Percentiles rank a stretch among this genome's conserved stretches.
phyloP scores from a whole-genome alignment of 2,113 vertebrate genomes.

The Microtus montanus region DNA sequence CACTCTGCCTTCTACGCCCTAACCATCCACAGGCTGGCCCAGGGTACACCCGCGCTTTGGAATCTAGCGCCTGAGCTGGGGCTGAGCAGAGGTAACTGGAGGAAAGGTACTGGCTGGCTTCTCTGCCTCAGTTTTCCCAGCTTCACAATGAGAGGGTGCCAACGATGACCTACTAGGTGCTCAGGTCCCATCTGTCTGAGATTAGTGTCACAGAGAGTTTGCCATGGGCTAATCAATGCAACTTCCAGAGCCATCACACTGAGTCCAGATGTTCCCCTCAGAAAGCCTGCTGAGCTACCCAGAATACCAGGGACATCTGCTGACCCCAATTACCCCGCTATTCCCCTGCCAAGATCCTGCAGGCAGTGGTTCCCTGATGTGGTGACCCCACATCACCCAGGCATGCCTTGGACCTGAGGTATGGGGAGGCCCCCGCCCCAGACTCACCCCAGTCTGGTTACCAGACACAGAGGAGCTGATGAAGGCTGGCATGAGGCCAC shows the following conservation, averaged over 20 bases:
- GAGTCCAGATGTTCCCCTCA: constrained; percentile 53
- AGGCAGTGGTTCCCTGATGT: not conserved
- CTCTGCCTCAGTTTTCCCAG: not conserved
- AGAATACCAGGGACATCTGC: constrained; percentile 21
- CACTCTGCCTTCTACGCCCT: not conserved
- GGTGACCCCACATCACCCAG: constrained; percentile 30
- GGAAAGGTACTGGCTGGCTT: not conserved
- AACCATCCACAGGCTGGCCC: too few relatives aligned
- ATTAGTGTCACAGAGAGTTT: not conserved
- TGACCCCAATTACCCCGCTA: not conserved
- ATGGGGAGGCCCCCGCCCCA: not conserved
- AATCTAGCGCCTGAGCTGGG: not conserved
- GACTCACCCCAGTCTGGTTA: not conserved
- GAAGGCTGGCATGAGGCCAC: not conserved
- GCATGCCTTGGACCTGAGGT: not conserved
- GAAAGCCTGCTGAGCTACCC: not conserved
- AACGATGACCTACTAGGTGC: not conserved
- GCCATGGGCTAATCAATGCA: not conserved
- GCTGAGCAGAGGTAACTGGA: rapidly evolving
- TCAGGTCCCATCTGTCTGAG: not conserved
- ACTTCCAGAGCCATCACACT: not conserved
- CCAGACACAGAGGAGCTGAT: not conserved
- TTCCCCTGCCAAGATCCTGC: not conserved
- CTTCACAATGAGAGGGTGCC: not conserved
- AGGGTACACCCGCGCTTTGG: not conserved